phyloP scores from a whole-genome alignment of 1,140 invertebrate genomes.

The Luehdorfia chinensis region DNA sequence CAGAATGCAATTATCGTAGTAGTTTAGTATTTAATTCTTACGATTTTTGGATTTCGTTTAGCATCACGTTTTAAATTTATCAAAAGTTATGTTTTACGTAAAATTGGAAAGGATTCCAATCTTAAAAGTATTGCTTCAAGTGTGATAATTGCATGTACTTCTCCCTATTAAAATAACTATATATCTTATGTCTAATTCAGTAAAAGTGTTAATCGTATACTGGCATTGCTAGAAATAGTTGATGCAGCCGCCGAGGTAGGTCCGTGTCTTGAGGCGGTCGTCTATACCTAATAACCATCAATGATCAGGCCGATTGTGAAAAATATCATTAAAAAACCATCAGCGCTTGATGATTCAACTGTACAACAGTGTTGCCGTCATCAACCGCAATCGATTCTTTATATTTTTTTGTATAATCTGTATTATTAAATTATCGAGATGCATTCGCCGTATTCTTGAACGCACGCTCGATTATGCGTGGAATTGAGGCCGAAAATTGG shows the following conservation, averaged over 20 bases:
- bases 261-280: constrained; percentile 56
- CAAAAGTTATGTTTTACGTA: too few species aligned
- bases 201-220: background rate
- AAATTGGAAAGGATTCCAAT: too few species aligned
- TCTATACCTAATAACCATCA: constrained; percentile 71
- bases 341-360: constrained; percentile 69
- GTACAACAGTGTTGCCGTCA: constrained; percentile 45
- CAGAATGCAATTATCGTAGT: too few species aligned
- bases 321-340: constrained; percentile 76
- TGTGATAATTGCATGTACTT: too few species aligned
- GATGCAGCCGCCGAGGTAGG: constrained; percentile 15
- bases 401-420: constrained; percentile 32
- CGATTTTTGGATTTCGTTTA: too few species aligned
- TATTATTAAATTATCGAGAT: constrained; percentile 68
- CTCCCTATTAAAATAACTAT: too few species aligned
- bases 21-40: too few species aligned
- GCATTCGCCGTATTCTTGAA: constrained; percentile 11
- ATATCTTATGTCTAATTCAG: too few species aligned
- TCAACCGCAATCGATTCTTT: constrained; percentile 69
- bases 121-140: too few species aligned
- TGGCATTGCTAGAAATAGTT: background rate
- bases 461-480: constrained; percentile 27
- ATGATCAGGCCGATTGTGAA: constrained; percentile 72
- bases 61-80: too few species aligned
- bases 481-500: too few species aligned